Evolutionary conservation across 2,797 vertebrate genomes (phyloP), one percentile per base, ranked within the genome.

Genomic region (Falco peregrinus): DNA sequence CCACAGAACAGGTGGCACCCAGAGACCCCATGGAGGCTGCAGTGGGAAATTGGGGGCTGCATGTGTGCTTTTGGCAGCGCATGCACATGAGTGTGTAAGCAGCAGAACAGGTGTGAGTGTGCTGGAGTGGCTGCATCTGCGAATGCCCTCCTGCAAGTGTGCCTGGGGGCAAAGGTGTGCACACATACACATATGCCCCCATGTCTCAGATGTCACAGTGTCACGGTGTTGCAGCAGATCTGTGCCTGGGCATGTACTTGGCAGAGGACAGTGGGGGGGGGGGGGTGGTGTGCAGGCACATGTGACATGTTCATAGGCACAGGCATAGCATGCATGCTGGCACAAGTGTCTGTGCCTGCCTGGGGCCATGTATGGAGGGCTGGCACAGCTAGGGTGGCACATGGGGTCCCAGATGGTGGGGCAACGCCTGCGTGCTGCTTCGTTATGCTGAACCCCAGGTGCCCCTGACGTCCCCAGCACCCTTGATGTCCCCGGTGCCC

Each of bases 41-140:
- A 57, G 33, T 3, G 29, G 7, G 11, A 8, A 53, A 18, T 3
- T 37, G 18, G 43, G 25, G 33, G 11, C 41, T 39, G 19, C 6
- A 3, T 8, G n/a, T 54, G 28, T 56, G 35, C 78, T 73, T 77
- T 70, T 47, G 88, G 48, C 61, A 81, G 31, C 6, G 24, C 0
- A 0, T 54, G 67, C 51, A 33, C 47, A 45, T 0, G 1, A 25
- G 19, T 0, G 2, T 33, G 56, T 0, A 1, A 70, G 57, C 43
- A 74, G n/a, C 85, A 63, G 65, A 74, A 33, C 6, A 43, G 33
- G 28, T 3, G 0, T 22, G 74, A 74, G 9, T 16, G 35, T 73
- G 53, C 39, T 13, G 11, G 29, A 54, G 50, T 0, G 4, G 31
- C 50, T 87, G 65, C 1, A 0, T 48, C 48, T 33, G 12, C 0